Base-by-base conservation (phyloP, 2,888 invertebrate species). In the Thalpophila matura region DNA sequence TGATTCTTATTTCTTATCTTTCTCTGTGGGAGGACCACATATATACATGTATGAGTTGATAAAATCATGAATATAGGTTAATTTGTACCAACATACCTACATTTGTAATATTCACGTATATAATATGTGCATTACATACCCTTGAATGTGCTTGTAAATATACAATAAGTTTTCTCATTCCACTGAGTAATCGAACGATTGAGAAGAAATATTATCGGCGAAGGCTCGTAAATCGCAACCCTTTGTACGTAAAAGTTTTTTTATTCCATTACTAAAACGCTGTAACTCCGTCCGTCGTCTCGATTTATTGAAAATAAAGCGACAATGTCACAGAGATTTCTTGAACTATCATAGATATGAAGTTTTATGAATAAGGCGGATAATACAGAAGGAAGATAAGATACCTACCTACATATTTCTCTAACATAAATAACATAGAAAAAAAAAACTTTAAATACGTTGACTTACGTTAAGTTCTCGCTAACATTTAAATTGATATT, bases 111-210 rank as follows among this genome's bases (percentile, higher is more conserved):
- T 18, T 29, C 12, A 10, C n/a, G n/a, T 14, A 40, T 2, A 9
- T 20, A 31, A n/a, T 10, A 14, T 4, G 12, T 16, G 27, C 18
- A 9, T 26, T 24, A 27, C 9, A 27, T 49, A 49, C 12, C 27
- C 40, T 42, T 42, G 9, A 68, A 33, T 20, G 35, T 35, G 26
- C 50, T 51, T 46, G 71, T 66, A 42, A 51, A 62, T 71, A 53
- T 45, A 62, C 71, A 66, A 71, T 71, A 66, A 71, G 64, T 67
- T 67, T 67, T 64, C 65, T 72, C 55, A 38, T 67, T 50, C 56
- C 27, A 38, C 72, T 38, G 24, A 72, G 72, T 72, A 64, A 72
- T 72, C 55, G 67, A 72, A 64, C 72, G 46, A 71, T 43, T 42
- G 46, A 24, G 20, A 55, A 64, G 47, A 64, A 55, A 72, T 63